These are phyloP conservation scores for Rhabdophis nuchalis DNA, from an alignment of 2,797 vertebrate genomes.

Conservation along the genomic window DNA sequence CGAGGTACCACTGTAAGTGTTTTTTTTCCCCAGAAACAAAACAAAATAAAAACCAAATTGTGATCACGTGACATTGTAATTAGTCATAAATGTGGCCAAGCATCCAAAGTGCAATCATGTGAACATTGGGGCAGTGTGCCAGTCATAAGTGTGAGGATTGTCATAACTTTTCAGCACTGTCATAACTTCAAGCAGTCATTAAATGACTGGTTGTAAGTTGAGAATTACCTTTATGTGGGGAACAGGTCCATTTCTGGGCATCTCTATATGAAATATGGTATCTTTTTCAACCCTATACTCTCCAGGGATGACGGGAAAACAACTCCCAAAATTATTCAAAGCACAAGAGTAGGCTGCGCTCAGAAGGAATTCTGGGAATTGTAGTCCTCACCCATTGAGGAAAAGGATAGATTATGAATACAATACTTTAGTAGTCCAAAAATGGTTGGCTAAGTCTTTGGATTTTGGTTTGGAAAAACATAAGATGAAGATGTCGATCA, in stretches of 20 bases:
- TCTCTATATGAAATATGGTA: neutral
- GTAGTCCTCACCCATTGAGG: neutral
- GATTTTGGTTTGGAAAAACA: constrained; percentile 30
- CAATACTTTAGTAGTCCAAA: neutral
- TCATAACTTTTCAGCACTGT: neutral
- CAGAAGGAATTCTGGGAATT: neutral
- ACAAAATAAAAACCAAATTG: neutral
- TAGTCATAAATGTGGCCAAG: neutral
- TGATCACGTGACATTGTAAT: neutral
- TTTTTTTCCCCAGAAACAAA: neutral
- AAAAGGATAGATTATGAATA: neutral
- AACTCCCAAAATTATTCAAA: neutral
- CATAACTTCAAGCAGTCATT: neutral
- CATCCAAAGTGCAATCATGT: neutral
- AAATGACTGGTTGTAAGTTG: neutral
- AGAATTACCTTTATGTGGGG: neutral
- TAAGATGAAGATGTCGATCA: neutral
- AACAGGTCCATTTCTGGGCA: neutral
- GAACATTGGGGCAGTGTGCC: neutral
- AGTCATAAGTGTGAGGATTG: neutral
- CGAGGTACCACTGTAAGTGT: too few relatives aligned
- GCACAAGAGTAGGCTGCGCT: neutral
- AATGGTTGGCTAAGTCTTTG: neutral
- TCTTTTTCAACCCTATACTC: neutral
- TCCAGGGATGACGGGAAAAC: neutral